Evolutionary conservation across 2,888 invertebrate genomes (phyloP).

Genomic region (Temnothorax rugatulus): DNA sequence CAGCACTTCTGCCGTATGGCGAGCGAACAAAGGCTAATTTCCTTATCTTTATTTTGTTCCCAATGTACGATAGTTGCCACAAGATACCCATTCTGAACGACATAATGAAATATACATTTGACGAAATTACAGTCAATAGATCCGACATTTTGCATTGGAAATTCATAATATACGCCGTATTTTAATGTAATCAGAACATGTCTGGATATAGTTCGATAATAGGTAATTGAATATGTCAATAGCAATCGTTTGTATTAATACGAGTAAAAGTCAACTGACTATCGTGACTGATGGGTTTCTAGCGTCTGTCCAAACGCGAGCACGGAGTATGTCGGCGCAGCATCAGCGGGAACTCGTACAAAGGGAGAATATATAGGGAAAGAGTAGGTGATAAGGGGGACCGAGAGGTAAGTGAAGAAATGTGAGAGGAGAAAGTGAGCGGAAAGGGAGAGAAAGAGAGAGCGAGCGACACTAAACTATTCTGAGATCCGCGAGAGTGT

Average conservation of each 20-base stretch:
- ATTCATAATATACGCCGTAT: not conserved
- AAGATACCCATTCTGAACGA: not conserved
- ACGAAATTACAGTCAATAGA: not conserved
- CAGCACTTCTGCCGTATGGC: constrained; percentile 19
- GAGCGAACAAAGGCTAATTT: constrained; percentile 35
- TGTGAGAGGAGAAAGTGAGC: constrained; percentile 51
- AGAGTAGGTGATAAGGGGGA: constrained; percentile 62
- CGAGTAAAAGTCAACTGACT: constrained; percentile 8
- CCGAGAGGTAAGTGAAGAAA: constrained; percentile 64
- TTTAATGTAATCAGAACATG: not conserved
- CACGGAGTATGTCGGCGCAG: constrained; percentile 65
- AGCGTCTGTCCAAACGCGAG: not conserved
- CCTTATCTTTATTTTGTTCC: constrained; percentile 15
- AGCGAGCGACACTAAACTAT: constrained; percentile 80
- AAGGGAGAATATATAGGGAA: constrained; percentile 60
- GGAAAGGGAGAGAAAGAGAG: constrained; percentile 46
- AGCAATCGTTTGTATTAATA: constrained; percentile 25
- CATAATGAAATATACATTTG: constrained; percentile 12
- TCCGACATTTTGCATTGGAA: not conserved
- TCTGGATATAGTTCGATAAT: not conserved
- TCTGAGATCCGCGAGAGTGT: constrained; percentile 80
- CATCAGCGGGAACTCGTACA: constrained; percentile 31
- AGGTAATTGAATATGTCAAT: not conserved
- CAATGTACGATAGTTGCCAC: not conserved
- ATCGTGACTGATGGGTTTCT: constrained; percentile 26